Base-by-base conservation (phyloP, 1,140 invertebrate genomes). In the Drosophila triauraria region DNA sequence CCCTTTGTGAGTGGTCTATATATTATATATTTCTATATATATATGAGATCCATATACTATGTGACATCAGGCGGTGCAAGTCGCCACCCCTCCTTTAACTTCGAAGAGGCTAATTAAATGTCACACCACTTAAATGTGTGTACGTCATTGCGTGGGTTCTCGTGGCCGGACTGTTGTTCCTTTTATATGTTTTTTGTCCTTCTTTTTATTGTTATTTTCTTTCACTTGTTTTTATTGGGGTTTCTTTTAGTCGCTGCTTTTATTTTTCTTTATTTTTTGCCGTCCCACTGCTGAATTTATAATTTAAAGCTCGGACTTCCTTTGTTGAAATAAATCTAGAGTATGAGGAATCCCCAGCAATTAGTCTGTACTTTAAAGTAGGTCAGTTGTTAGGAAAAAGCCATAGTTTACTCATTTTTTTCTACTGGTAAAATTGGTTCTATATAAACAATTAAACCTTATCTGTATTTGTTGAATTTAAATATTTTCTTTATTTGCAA, bases 81-180 rank as follows among this genome's bases (percentile, higher is more conserved):
- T 40, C 40, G 47, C 20, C 20, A 30, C 74, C 51, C 59, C 74
- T 61, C 23, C 20, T 38, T 35, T 35, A 6, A 23, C 25, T 40
- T 10, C 46, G 46, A 68, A 42, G 40, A 75, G 62, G 67, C 80
- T 87, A 86, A 86, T 86, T 86, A 83, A 87, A 82, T 77, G 74
- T 77, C 75, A 60, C 63, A 77, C 63, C 75, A 77, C 69, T 72
- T 72, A 59, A 30, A 50, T n/a, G 67, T 47, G 69, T 70, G 53
- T 71, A 74, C 75, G 74, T 77, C 63, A 77, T 77, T 78, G 75
- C 56, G 57, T 78, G 74, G 51, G 56, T 51, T 40, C 68, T 40
- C 68, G 63, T 81, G 47, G 69, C 42, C 23, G 51, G 40, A 6
- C 25, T 23, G 32, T 46, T 42, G 30, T 79, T 75, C 46, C 62